Percentiles rank a stretch among this genome's conserved stretches.
These are phyloP conservation scores for Dryobota labecula DNA, from an alignment of 2,888 invertebrate species.

Conservation along the genomic window DNA sequence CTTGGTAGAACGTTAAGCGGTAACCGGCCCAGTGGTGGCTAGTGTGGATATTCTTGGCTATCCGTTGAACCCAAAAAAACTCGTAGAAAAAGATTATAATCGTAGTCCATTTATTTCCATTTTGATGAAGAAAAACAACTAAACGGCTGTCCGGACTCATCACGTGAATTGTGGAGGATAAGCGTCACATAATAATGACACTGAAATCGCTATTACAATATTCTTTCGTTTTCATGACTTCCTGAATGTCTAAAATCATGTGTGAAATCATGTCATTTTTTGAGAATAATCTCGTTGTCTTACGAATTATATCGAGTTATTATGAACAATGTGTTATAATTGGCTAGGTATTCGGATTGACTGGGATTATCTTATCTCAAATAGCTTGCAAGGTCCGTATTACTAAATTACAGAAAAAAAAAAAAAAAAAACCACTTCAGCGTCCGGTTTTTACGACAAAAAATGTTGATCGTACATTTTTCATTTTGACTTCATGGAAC, in stretches of 20 bases:
- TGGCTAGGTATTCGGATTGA: neutral
- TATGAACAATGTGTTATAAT: neutral
- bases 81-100: neutral
- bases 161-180: conserved; percentile 23
- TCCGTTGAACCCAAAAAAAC: conserved; percentile 24
- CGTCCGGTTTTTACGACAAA: neutral
- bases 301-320: neutral
- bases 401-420: no score
- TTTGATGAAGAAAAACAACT: conserved; percentile 23
- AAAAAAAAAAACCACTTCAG: neutral
- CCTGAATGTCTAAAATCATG: no score
- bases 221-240: conserved; percentile 29
- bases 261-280: conserved; percentile 17
- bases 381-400: neutral
- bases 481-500: no score
- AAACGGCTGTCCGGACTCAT: conserved; percentile 22
- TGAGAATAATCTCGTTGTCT: conserved; percentile 4
- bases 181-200: neutral
- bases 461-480: neutral
- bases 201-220: neutral
- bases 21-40: conserved; percentile 22
- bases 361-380: neutral
- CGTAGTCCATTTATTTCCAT: conserved; percentile 34
- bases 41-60: neutral
- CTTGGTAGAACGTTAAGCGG: neutral